These are phyloP conservation scores for Pholis gunnellus DNA, from an alignment of 2,113 vertebrate genomes.

Conservation along the genomic window DNA sequence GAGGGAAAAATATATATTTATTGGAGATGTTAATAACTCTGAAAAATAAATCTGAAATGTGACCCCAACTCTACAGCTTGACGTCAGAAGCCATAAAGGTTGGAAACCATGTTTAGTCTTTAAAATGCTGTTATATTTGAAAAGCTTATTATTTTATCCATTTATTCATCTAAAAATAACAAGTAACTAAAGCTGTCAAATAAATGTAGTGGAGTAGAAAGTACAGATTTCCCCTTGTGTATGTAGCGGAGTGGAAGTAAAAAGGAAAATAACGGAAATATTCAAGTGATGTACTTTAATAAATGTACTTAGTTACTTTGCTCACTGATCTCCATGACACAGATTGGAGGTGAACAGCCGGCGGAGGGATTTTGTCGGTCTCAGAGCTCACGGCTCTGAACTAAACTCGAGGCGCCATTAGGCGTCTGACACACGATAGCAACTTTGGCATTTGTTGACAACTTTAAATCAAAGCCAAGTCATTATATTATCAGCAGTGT, in stretches of 20 bases:
- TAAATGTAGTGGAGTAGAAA: too few species aligned
- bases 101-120: neutral
- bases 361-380: slow-evolving; percentile 31
- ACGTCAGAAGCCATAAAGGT: too few species aligned
- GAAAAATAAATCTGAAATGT: too few species aligned
- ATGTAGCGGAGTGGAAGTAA: neutral
- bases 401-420: neutral
- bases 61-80: too few species aligned
- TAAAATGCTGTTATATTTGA: too few species aligned
- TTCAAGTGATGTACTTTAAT: neutral
- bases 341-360: slow-evolving; percentile 44
- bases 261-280: neutral
- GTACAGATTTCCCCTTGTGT: too few species aligned
- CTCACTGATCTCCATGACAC: neutral
- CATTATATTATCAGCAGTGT: neutral
- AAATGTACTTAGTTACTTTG: neutral
- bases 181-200: neutral
- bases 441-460: neutral
- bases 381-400: slow-evolving; percentile 20
- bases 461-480: neutral
- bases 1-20: too few species aligned
- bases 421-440: neutral
- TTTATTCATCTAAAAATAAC: neutral
- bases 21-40: too few species aligned
- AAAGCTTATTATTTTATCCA: neutral